These are phyloP conservation scores for Copidosoma aretas DNA, from an alignment of 2,888 invertebrate genomes.

Conservation along the genomic window DNA sequence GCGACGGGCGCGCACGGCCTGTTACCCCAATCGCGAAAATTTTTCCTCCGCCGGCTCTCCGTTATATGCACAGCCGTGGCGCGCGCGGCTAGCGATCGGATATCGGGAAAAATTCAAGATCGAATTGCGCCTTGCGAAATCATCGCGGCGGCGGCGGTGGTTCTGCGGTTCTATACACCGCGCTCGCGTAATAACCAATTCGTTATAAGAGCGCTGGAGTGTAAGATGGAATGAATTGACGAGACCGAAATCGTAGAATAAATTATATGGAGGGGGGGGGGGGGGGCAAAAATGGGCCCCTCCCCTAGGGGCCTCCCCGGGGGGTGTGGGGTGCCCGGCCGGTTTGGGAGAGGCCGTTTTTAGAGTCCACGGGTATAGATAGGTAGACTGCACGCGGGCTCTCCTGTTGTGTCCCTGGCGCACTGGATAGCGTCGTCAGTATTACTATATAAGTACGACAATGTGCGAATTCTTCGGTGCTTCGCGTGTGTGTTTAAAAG, in stretches of 20 bases:
- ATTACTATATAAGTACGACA: too few relatives aligned
- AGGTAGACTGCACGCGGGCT: neutral
- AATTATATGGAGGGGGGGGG: neutral
- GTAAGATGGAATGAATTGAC: conserved; percentile 23
- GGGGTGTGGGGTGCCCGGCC: neutral
- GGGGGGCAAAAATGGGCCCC: conserved; percentile 22
- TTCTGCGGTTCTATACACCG: neutral
- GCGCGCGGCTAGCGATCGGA: neutral
- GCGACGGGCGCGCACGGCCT: neutral
- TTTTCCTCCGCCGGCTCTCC: neutral
- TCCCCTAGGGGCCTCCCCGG: conserved; percentile 12
- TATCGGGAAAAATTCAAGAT: conserved; percentile 23
- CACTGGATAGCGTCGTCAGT: neutral
- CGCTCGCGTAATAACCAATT: conserved; percentile 24
- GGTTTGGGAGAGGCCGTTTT: conserved; percentile 32
- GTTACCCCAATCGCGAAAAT: neutral
- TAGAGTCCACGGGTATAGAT: conserved; percentile 23
- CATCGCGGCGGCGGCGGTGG: neutral
- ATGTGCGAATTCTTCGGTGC: neutral
- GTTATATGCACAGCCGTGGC: neutral
- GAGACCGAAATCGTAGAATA: neutral
- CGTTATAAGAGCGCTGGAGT: conserved; percentile 24
- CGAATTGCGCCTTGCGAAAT: conserved; percentile 22
- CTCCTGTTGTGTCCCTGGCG: conserved; percentile 18
- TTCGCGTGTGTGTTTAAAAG: too few relatives aligned